These are phyloP conservation scores for Indicator indicator DNA, from an alignment of 2,113 vertebrate genomes.

Conservation along the genomic window DNA sequence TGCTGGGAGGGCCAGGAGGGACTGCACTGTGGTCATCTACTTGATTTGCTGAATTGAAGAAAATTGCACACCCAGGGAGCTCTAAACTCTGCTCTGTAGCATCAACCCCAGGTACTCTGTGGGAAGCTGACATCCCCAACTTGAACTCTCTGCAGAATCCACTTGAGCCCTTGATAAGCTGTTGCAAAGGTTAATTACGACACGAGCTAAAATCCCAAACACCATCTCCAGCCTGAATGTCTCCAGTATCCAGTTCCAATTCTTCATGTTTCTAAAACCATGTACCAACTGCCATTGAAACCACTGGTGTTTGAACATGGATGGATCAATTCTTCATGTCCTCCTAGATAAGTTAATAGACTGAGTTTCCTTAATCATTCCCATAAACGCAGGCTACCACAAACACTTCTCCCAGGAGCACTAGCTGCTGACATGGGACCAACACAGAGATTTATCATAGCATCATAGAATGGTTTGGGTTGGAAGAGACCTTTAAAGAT, in stretches of 20 bases:
- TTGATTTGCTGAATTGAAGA: background rate
- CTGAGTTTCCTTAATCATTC: background rate
- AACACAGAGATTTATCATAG: background rate
- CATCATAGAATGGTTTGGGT: no score
- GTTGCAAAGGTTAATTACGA: background rate
- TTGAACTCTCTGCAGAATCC: background rate
- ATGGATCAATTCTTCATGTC: background rate
- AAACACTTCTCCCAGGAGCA: background rate
- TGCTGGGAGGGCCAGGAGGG: background rate
- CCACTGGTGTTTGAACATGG: rapidly evolving
- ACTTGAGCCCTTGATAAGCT: rapidly evolving
- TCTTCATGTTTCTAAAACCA: background rate
- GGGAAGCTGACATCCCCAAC: background rate
- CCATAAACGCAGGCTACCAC: background rate
- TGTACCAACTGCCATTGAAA: rapidly evolving
- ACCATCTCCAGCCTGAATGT: background rate
- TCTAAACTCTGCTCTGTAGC: background rate
- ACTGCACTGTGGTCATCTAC: background rate
- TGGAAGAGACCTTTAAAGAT: no score
- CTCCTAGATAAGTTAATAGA: background rate
- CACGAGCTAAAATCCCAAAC: background rate
- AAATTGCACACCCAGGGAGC: background rate
- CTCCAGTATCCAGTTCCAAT: background rate
- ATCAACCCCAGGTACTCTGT: rapidly evolving
- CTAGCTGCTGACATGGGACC: background rate